Conservation (phyloP, 2,113 vertebrate species). For the Anser brachyrhynchus region DNA sequence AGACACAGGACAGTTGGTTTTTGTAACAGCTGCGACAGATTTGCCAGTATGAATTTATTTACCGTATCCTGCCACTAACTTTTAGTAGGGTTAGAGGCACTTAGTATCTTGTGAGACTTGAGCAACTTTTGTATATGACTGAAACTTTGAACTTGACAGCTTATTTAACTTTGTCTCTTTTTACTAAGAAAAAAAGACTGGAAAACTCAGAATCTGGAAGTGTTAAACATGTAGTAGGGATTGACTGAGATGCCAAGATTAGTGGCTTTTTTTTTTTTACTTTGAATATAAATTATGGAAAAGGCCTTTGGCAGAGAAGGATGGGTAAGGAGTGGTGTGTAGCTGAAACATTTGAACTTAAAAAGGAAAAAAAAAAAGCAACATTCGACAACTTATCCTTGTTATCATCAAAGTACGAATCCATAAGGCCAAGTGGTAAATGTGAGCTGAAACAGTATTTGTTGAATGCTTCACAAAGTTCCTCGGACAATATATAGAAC, state of each 20-base stretch:
- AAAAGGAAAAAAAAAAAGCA: background rate
- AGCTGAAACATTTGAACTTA: background rate
- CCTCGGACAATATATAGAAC: background rate
- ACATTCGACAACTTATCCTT: background rate
- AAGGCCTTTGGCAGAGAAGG: background rate
- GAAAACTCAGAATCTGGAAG: background rate
- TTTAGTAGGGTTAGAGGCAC: background rate
- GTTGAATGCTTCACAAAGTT: background rate
- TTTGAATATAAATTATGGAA: background rate
- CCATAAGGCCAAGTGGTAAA: background rate
- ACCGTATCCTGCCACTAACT: background rate
- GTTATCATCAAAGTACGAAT: background rate
- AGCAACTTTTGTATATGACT: background rate
- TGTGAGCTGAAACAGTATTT: background rate
- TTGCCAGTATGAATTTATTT: background rate
- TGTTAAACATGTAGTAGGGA: background rate
- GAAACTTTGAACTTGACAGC: background rate
- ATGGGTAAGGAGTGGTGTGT: background rate
- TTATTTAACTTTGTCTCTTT: background rate
- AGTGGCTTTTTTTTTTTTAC: background rate
- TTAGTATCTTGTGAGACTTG: background rate
- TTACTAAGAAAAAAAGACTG: background rate
- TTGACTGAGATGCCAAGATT: background rate
- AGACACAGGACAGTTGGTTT: background rate
- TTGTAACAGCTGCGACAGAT: background rate